Conservation (phyloP, 2,888 invertebrate genomes). For the Frankliniella intonsa region DNA sequence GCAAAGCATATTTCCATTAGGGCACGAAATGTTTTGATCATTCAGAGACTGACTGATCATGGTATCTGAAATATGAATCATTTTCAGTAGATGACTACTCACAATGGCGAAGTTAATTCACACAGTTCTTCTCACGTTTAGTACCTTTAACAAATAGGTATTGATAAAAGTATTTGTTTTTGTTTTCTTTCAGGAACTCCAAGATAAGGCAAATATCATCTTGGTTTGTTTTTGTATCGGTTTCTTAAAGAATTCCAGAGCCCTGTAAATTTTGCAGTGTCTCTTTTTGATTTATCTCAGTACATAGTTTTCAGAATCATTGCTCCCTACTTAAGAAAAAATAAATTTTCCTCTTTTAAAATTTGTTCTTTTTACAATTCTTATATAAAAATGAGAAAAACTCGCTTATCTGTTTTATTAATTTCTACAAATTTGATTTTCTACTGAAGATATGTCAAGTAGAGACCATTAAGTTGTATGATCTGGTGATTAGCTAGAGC, state of each 20-base stretch:
- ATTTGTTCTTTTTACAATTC: too few species aligned
- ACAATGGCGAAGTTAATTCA: not conserved
- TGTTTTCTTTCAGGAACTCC: conserved; percentile 19
- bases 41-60: not conserved
- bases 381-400: not conserved
- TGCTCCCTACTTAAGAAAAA: not conserved
- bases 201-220: conserved; percentile 23
- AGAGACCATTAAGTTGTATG: conserved; percentile 18
- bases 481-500: conserved; percentile 17
- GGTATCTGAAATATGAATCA: not conserved
- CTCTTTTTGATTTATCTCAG: conserved; percentile 12
- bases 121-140: not conserved
- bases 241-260: conserved; percentile 14
- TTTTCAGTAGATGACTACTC: not conserved
- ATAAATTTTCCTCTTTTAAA: not conserved
- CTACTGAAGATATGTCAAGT: not conserved
- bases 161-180: conserved; percentile 21
- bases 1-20: not conserved
- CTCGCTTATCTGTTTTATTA: not conserved
- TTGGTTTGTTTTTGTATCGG: conserved; percentile 20
- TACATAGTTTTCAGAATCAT: not conserved
- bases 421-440: not conserved
- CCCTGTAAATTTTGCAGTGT: conserved; percentile 22
- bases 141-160: not conserved
- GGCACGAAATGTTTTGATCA: not conserved